Evolutionary conservation across 2,797 vertebrate species (phyloP), one percentile per base, ranked within the genome.

Genomic region (Sorex maritimensis): DNA sequence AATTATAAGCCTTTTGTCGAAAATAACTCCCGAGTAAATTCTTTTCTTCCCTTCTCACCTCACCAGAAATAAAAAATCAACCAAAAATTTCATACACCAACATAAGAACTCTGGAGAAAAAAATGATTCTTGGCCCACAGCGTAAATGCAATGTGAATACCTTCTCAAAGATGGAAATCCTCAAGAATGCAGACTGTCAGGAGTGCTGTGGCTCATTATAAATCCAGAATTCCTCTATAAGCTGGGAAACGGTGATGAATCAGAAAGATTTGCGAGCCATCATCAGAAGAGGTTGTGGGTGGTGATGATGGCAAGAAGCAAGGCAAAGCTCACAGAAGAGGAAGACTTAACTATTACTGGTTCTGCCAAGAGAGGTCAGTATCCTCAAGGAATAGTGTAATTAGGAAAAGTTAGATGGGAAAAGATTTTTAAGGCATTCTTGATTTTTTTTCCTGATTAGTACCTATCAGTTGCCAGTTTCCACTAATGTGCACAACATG

Each of bases 371-470:
- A 72, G 28, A 15, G 34, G 0, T 21, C 5, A 3, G 26, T 17
- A 21, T 24, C 21, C 28, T 69, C 71, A 81, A 88, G 67, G 44
- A 67, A 71, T 13, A 68, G 23, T 30, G 26, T 49, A 74, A n/a
- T 12, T 84, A 19, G n/a, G 72, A 17, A 91, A 38, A 11, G 12
- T 34, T 67, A 69, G 23, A 15, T n/a, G 41, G 41, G 17, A 63
- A 77, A 86, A 75, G 38, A 26, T 34, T 67, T 24, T 61, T 83
- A 90, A 82, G 73, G 38, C 74, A 52, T 84, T 82, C 81, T 58
- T 19, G 13, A 61, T 52, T 63, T 23, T 79, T 67, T 75, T 75
- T 86, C 46, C 71, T 55, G 4, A 10, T 78, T 28, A 61, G 26
- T 24, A 13, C 44, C 28, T 52, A 2, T 65, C 41, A 28, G 19